These are phyloP conservation scores for Drosophila repleta DNA, from an alignment of 1,140 invertebrate species.

Conservation along the genomic window DNA sequence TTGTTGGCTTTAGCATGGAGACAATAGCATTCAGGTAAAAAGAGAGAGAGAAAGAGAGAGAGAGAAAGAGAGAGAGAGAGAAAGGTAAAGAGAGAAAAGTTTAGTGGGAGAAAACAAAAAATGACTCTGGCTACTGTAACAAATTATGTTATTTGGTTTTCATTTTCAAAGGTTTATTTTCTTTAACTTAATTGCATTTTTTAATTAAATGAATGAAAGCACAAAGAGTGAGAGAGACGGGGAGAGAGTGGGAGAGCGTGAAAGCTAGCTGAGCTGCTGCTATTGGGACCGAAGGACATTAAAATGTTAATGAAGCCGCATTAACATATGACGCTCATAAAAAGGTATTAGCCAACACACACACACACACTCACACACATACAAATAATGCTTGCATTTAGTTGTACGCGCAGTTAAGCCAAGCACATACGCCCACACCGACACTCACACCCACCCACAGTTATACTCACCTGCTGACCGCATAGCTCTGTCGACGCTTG, in stretches of 20 bases:
- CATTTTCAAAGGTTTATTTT: conserved; percentile 52
- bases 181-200: conserved; percentile 73
- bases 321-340: conserved; percentile 81
- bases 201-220: conserved; percentile 61
- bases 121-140: conserved; percentile 1
- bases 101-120: not conserved
- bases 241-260: not conserved
- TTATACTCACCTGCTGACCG: conserved; percentile 62
- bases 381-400: conserved; percentile 32
- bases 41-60: too few species aligned
- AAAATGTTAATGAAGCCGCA: conserved; percentile 80
- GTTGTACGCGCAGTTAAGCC: conserved; percentile 59
- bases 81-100: not conserved
- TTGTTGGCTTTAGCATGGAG: conserved; percentile 11
- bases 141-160: conserved; percentile 52
- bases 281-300: conserved; percentile 67
- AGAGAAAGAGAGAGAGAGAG: not conserved
- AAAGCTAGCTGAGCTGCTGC: conserved; percentile 22
- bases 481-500: conserved; percentile 63
- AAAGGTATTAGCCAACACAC: conserved; percentile 71
- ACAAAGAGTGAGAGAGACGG: not conserved
- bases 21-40: conserved; percentile 29
- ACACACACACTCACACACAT: conserved; percentile 29
- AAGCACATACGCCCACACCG: conserved; percentile 8
- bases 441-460: conserved; percentile 6